Conservation (phyloP, 1,140 invertebrate species). For the Bombus superbus region DNA sequence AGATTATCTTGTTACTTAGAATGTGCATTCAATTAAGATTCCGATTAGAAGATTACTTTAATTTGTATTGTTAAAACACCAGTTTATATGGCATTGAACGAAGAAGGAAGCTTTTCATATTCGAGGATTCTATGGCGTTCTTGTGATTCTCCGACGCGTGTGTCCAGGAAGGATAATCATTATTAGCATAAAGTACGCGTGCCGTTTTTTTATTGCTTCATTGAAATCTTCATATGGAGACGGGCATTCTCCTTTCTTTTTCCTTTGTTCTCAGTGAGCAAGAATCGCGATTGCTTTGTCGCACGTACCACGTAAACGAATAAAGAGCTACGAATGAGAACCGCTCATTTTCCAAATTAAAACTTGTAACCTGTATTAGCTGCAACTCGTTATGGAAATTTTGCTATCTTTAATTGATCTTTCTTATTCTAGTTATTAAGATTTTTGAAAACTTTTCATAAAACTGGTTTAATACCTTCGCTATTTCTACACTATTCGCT, state of each 20-base stretch:
- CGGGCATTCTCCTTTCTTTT: constrained; percentile 23
- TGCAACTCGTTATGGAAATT: no score
- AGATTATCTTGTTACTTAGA: no score
- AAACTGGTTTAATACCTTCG: no score
- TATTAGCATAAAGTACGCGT: constrained; percentile 57
- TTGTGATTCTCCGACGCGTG: constrained; percentile 26
- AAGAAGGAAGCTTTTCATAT: constrained; percentile 51
- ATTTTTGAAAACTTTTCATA: no score
- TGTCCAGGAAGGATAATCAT: constrained; percentile 56
- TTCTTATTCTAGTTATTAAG: not conserved
- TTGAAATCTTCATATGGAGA: constrained; percentile 48
- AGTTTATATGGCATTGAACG: constrained; percentile 3
- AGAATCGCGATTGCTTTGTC: constrained; percentile 22
- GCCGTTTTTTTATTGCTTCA: constrained; percentile 65
- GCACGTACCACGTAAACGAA: not conserved
- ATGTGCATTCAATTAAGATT: not conserved
- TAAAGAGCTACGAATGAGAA: not conserved
- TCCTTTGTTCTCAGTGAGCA: constrained; percentile 12
- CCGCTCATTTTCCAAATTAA: not conserved
- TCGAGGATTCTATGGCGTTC: constrained; percentile 39
- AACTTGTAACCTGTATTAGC: no score
- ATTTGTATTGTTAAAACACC: constrained; percentile 13
- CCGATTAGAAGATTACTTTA: not conserved
- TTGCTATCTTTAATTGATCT: no score
- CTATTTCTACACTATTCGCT: no score